These are phyloP conservation scores for Callimorpha dominula DNA, from an alignment of 2,888 invertebrate genomes.

Conservation along the genomic window DNA sequence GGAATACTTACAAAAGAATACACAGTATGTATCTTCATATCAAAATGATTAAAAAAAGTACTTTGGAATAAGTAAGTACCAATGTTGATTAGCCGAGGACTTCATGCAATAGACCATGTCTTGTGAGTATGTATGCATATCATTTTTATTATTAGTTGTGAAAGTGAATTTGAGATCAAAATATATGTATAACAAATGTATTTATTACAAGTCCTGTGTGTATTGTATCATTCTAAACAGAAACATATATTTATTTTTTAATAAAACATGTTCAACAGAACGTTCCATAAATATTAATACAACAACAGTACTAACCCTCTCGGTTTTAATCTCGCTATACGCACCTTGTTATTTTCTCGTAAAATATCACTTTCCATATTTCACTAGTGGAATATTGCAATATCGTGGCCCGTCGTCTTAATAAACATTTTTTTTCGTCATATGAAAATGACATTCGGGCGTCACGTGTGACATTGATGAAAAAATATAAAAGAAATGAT, in stretches of 20 bases:
- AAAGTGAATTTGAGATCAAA: too few relatives aligned
- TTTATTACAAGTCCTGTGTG: neutral
- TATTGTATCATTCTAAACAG: neutral
- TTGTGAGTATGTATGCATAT: too few relatives aligned
- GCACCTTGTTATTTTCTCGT: conserved; percentile 85
- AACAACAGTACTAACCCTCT: conserved; percentile 67
- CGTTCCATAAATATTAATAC: conserved; percentile 54
- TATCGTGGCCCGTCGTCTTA: conserved; percentile 81
- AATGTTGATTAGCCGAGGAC: too few relatives aligned
- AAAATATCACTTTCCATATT: conserved; percentile 86
- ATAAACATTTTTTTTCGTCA: conserved; percentile 85
- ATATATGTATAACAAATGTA: neutral
- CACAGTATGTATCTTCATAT: neutral
- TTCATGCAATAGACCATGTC: too few relatives aligned
- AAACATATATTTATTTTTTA: conserved; percentile 23
- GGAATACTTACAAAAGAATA: neutral
- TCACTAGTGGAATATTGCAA: conserved; percentile 86
- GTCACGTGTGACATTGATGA: conserved; percentile 87
- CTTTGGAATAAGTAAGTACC: neutral
- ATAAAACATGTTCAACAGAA: conserved; percentile 30
- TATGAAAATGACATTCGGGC: conserved; percentile 86
- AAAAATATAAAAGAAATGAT: conserved; percentile 86
- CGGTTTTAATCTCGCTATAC: conserved; percentile 78
- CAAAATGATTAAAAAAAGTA: neutral
- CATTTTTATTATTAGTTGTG: too few relatives aligned